These are phyloP conservation scores for Pterophyllum scalare DNA, from an alignment of 2,113 vertebrate genomes.

Conservation along the genomic window DNA sequence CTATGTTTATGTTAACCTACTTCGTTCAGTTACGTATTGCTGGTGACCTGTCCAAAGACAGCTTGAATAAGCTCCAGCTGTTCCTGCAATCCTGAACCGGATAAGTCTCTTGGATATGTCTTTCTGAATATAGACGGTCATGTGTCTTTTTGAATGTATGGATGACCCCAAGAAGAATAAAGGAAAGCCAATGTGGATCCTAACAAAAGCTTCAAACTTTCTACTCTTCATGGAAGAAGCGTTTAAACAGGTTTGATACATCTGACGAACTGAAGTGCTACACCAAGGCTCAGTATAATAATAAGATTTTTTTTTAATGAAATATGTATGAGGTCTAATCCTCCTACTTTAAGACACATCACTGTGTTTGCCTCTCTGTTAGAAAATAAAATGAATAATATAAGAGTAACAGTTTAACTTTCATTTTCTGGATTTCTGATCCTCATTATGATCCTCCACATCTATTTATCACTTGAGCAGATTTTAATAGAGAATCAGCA, in stretches of 20 bases:
- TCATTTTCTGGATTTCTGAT: not conserved
- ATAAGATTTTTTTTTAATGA: no score
- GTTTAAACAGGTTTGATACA: no score
- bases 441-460: not conserved
- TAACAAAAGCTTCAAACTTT: no score
- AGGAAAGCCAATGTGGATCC: no score
- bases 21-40: no score
- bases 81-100: not conserved
- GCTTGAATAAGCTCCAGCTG: not conserved
- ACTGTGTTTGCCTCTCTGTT: not conserved
- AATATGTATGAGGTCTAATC: not conserved
- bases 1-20: no score
- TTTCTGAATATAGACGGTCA: no score
- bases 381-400: conserved; percentile 6
- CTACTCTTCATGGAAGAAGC: no score
- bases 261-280: no score
- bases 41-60: not conserved
- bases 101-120: not conserved
- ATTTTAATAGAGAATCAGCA: not conserved
- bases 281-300: no score
- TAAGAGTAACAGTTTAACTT: not conserved
- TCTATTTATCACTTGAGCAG: not conserved
- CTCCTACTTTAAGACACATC: not conserved
- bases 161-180: no score
- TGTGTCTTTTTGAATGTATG: no score